Base-by-base conservation (phyloP, 2,888 invertebrate species). In the Hyppa rectilinea region DNA sequence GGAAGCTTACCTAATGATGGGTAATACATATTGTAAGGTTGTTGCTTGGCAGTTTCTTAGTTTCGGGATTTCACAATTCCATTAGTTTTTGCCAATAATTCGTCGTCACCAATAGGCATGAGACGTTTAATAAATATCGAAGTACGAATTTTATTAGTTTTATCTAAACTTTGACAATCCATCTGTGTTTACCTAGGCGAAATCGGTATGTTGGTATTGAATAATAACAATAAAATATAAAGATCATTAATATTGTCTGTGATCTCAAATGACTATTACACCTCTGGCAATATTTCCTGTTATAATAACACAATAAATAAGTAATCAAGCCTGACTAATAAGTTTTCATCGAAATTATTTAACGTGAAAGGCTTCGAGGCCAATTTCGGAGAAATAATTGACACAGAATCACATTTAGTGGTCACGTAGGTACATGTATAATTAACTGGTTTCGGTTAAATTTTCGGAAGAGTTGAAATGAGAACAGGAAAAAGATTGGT, bases 331-430 rank as follows among this genome's bases (percentile, higher is more conserved):
- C 26, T 73, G 60, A 60, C 62, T 78, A 81, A 83, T 73, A 43
- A 75, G 63, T 63, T 78, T 81, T 75, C 67, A 69, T 56, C 60
- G 60, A 72, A 79, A 60, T 62, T 20, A 75, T 78, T 73, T 17
- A 38, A 70, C 26, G 73, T 56, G 64, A 71, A 83, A 75, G 73
- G 65, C 34, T 59, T 65, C 71, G 59, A 70, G 66, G 78, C 17
- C 43, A 40, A 49, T 66, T 84, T 78, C 78, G 60, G 29, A 56
- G 78, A 78, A 81, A 60, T 61, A 63, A 72, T 73, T 75, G 50
- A 58, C 63, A 71, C 53, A 50, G 47, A 62, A 59, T 38, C 14
- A 66, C 50, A 61, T 64, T 64, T 36, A 40, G 38, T 61, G 43
- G 26, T 20, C 49, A 29, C n/a, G 29, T 29, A 40, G 2, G 29